Base-by-base conservation (phyloP, 35 echinoderm and acorn worm species). In the Ophioderma brevispina region DNA sequence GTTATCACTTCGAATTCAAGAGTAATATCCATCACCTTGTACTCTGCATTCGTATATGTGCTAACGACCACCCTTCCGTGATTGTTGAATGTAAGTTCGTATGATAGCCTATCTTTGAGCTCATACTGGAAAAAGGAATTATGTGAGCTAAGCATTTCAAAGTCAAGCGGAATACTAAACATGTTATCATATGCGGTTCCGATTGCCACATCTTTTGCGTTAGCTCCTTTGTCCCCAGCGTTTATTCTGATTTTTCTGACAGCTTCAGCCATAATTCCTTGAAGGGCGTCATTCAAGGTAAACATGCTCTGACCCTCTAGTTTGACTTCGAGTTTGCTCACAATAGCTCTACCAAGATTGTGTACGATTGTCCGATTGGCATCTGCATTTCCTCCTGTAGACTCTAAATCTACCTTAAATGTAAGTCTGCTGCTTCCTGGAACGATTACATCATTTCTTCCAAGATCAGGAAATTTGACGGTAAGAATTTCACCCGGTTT, bases 1-100 rank as follows among this genome's bases (percentile, higher is more conserved):
- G 1, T 88, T 46, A 88, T n/a, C 10, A 50, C 75, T 8, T 88
- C 86, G 55, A 80, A 80, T 50, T 88, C 86, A 18, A 88, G 28
- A 50, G 23, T 23, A 37, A 88, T 88, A 1, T 70, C 59, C 2
- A 25, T 15, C 2, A 70, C n/a, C 10, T 3, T 30, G 28, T 70
- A 70, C 10, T 3, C 4, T 2, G 59, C 59, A 13, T 6, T 13
- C 4, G 15, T 70, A 70, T 70, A 8, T 6, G 59, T 70, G 28
- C 6, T 13, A 2, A 70, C 59, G 2, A 80, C 34, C 1, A 80
- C n/a, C 15, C n/a, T 36, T 13, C 78, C 38, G 34, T 80, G 31
- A n/a, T 34, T 40, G 78, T 80, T 80, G 31, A 80, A 80, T 1
- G 78, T 80, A 4, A 80, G 18, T 34, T 80, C 78, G n/a, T 80